A percentile compares a stretch with the other conserved stretches of the same genome.
phyloP scores from a whole-genome alignment of 2,113 vertebrate species.

The Marmota monax region DNA sequence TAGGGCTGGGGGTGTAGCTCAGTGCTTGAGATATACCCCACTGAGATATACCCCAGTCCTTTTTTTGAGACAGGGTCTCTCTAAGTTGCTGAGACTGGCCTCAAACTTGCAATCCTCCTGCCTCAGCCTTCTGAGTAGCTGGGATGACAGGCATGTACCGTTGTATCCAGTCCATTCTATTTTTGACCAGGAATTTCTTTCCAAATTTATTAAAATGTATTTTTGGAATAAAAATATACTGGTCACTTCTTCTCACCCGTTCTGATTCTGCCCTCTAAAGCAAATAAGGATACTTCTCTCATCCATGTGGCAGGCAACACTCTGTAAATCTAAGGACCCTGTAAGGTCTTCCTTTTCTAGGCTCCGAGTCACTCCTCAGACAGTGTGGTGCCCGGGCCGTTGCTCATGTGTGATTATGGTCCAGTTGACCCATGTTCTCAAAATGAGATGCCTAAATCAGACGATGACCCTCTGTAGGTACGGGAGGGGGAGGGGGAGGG shows the following conservation, averaged over 20 bases:
- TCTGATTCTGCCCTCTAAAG: not conserved
- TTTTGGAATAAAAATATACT: not conserved
- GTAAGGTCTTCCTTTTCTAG: not conserved
- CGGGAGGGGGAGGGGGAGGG: no score
- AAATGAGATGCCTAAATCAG: not conserved
- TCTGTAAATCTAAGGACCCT: not conserved
- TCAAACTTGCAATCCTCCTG: not conserved
- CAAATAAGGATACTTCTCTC: not conserved
- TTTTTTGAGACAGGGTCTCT: not conserved
- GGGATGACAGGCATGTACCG: no score
- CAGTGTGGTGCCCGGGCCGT: not conserved
- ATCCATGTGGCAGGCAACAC: not conserved
- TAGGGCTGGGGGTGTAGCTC: no score
- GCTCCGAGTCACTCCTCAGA: not conserved
- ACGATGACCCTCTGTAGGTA: not conserved
- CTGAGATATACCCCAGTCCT: no score
- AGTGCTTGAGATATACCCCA: no score
- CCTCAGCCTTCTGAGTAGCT: not conserved
- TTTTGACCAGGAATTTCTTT: not conserved
- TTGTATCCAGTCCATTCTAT: not conserved
- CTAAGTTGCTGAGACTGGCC: not conserved
- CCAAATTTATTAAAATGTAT: not conserved
- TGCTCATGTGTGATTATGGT: not conserved
- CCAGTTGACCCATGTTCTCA: not conserved
- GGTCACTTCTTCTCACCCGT: not conserved